Conservation (phyloP, 2,797 vertebrate genomes). For the Hoplostethus atlanticus region DNA sequence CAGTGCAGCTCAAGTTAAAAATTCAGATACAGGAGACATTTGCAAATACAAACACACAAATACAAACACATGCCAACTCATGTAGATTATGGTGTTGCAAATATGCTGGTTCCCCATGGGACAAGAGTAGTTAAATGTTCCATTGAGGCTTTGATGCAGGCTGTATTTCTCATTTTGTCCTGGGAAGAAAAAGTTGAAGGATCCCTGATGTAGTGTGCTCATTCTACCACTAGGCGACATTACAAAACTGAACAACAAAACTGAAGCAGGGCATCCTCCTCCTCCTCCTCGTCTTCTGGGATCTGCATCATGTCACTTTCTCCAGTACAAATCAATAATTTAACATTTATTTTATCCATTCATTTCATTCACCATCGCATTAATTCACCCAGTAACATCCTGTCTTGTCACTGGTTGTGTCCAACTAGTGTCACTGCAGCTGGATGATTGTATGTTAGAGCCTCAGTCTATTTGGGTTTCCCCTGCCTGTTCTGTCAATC, state of each 20-base stretch:
- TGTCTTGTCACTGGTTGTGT: neutral
- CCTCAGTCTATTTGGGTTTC: slow-evolving; percentile 24
- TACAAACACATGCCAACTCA: too few species aligned
- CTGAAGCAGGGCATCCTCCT: neutral
- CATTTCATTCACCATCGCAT: too few species aligned
- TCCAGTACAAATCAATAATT: neutral
- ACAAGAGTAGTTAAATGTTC: too few species aligned
- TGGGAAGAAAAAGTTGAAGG: neutral
- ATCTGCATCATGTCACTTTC: neutral
- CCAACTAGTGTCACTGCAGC: neutral
- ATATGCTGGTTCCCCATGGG: too few species aligned
- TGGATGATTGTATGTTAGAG: neutral
- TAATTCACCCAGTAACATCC: neutral
- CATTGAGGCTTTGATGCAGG: too few species aligned
- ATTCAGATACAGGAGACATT: too few species aligned
- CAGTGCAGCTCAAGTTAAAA: neutral
- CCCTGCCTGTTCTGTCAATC: slow-evolving; percentile 6
- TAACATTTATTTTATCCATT: neutral
- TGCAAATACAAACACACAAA: too few species aligned
- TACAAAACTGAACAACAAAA: slow-evolving; percentile 1
- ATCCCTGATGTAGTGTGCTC: neutral
- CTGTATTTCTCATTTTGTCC: neutral
- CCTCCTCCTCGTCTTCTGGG: neutral
- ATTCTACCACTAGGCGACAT: slow-evolving; percentile 40
- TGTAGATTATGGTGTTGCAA: too few species aligned